Evolutionary conservation across 2,113 vertebrate species (phyloP).

Genomic region (Lagopus muta): DNA sequence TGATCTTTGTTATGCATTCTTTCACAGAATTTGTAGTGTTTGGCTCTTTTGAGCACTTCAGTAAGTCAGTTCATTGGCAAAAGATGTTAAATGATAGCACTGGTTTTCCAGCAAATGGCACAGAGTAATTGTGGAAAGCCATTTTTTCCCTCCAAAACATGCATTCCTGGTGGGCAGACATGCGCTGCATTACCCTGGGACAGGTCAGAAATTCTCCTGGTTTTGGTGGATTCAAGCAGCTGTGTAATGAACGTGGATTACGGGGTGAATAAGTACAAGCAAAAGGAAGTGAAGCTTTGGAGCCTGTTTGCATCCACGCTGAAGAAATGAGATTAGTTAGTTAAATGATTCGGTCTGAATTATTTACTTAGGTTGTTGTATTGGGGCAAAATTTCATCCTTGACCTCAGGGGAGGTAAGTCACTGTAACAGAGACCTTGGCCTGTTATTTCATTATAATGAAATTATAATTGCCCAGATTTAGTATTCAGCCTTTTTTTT

Average conservation of each 20-base stretch:
- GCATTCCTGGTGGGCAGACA: neutral
- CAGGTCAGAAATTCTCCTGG: neutral
- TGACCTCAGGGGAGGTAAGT: slow-evolving; percentile 30
- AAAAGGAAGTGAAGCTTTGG: neutral
- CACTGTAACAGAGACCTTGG: neutral
- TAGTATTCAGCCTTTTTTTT: neutral
- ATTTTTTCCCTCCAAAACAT: neutral
- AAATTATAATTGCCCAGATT: neutral
- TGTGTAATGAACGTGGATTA: neutral
- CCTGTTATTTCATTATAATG: neutral
- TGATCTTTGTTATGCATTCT: neutral
- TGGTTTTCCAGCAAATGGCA: neutral
- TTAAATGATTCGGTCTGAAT: slow-evolving; percentile 5
- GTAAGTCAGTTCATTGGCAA: neutral
- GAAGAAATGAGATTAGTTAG: slow-evolving; percentile 34
- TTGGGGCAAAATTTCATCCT: neutral
- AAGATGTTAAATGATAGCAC: neutral
- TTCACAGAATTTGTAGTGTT: neutral
- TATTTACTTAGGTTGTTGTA: slow-evolving; percentile 28
- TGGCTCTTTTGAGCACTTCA: neutral
- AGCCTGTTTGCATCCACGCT: neutral
- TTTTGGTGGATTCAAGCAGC: neutral
- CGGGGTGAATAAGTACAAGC: neutral
- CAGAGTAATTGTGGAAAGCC: neutral
- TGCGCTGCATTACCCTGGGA: neutral